Base-by-base conservation (phyloP, 2,113 vertebrate species). In the Mesocricetus auratus region DNA sequence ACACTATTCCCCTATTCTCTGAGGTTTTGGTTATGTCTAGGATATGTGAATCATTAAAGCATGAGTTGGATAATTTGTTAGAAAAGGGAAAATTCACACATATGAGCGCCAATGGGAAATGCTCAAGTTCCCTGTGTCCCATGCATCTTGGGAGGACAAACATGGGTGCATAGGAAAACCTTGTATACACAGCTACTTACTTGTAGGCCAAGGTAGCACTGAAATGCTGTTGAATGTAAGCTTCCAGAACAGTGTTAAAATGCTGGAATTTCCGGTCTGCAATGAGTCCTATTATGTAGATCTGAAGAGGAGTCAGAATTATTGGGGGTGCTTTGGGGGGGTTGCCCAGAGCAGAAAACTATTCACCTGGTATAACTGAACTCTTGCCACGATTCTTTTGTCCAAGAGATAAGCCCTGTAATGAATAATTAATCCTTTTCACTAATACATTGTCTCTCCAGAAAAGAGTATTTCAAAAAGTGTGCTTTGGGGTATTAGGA, bases 221-320 rank as follows among this genome's bases (percentile, higher is more conserved):
- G 87, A 99, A 99, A 97, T 99, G 99, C 96, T 99, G 99, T 53
- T 99, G 99, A 96, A 99, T 99, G 91, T 99, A 99, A 2, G 99
- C 99, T 98, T 99, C 99, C 98, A 99, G 95, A 93, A 99, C 99
- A 0, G 99, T 99, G 97, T 99, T 99, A 97, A 99, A 99, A 97
- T 99, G 99, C 97, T 99, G 99, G 96, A 99, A 99, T 97, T 99
- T 99, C 68, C 99, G 98, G 98, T 99, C 99, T 91, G 99, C 99
- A 45, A 99, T 99, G 90, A 99, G 99, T 88, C 99, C 99, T 93
- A 99, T 99, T 96, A 99, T 99, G 92, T 99, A 99, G 96, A 99
- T 99, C 99, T 99, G 97, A 98, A 95, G 90, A 82, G 98, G 11
- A 96, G 0, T 12, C 50, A 96, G 7, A 39, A 79, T 97, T 21